These are phyloP conservation scores for Madoqua kirkii DNA, from an alignment of 2,113 vertebrate genomes.

Conservation along the genomic window DNA sequence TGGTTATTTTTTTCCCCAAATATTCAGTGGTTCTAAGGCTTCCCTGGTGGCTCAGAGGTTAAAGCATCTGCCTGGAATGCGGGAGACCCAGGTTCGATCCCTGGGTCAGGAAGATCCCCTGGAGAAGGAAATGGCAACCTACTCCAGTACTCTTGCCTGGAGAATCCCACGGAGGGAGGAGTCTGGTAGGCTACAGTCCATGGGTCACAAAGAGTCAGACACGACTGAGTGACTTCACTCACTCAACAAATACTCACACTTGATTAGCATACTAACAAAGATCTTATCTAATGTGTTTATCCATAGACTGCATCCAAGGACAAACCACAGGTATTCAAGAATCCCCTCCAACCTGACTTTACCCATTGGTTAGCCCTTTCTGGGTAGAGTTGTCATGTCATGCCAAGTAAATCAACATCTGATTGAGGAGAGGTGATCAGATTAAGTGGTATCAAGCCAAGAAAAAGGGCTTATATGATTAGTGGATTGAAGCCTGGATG, in stretches of 20 bases:
- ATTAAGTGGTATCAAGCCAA: not conserved
- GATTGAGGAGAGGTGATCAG: not conserved
- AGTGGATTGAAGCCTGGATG: not conserved
- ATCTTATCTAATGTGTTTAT: not conserved
- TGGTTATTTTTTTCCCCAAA: not conserved
- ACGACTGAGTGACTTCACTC: no score
- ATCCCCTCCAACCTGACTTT: not conserved
- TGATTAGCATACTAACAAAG: not conserved
- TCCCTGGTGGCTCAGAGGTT: no score
- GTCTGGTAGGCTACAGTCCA: no score
- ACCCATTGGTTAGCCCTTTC: not conserved
- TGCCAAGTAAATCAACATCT: not conserved
- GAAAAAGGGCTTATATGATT: not conserved
- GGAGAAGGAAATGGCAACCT: no score
- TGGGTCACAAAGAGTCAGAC: no score
- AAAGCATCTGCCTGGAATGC: no score
- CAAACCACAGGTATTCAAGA: not conserved
- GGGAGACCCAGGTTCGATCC: no score
- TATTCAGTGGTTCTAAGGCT: not conserved
- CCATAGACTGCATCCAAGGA: not conserved
- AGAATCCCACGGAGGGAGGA: no score
- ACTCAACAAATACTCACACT: not conserved
- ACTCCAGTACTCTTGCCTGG: no score
- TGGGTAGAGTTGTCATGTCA: not conserved
- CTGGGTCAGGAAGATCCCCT: no score